Evolutionary conservation across 2,888 invertebrate genomes (phyloP).

Genomic region (Lasioglossum oenotherae): DNA sequence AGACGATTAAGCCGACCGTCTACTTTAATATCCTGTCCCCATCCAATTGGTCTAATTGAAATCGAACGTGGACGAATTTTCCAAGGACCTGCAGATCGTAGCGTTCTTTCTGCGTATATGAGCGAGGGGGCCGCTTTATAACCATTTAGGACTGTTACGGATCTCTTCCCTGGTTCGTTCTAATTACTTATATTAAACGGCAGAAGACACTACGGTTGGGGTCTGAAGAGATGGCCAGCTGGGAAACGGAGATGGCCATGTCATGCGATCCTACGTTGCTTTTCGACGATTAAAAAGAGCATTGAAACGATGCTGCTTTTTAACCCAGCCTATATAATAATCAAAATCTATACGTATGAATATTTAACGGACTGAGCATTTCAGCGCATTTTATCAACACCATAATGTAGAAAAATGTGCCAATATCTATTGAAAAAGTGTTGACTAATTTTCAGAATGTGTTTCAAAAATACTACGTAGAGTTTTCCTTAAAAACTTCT

Average conservation of each 20-base stretch:
- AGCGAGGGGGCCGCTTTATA: constrained; percentile 14
- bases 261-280: background rate
- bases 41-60: constrained; percentile 69
- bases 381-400: too few relatives aligned
- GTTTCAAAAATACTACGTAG: too few relatives aligned
- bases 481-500: too few relatives aligned
- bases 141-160: constrained; percentile 40
- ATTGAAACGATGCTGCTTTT: background rate
- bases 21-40: constrained; percentile 61
- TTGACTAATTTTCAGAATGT: too few relatives aligned
- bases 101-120: constrained; percentile 29
- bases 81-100: constrained; percentile 36
- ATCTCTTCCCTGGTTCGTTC: constrained; percentile 37
- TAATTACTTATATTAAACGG: background rate
- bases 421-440: too few relatives aligned
- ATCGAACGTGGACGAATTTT: constrained; percentile 64
- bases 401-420: too few relatives aligned
- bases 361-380: too few relatives aligned
- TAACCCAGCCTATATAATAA: background rate
- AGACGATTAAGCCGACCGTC: constrained; percentile 50
- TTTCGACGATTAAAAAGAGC: background rate
- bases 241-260: background rate
- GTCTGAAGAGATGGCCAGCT: background rate
- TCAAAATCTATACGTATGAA: too few relatives aligned
- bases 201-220: background rate